Conservation (phyloP, 2,888 invertebrate species). For the Philaethria dido region DNA sequence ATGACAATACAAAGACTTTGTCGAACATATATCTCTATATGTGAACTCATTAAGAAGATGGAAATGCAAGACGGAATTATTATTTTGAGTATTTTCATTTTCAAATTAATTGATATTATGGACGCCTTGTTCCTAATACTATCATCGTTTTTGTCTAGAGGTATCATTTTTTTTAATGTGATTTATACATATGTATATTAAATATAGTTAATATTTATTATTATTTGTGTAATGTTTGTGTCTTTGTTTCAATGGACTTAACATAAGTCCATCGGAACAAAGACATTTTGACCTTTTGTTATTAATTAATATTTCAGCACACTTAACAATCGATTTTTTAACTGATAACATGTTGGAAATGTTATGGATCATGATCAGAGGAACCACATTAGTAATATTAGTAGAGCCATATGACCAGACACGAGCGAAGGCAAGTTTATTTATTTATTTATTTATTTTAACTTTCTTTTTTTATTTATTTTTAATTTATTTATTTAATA, state of each 20-base stretch:
- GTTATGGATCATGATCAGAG: neutral
- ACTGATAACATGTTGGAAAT: neutral
- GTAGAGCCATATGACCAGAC: conserved; percentile 6
- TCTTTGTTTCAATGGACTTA: no score
- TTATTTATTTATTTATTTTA: no score
- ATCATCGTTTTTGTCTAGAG: neutral
- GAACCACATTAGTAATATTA: neutral
- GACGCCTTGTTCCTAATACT: neutral
- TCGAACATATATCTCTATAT: neutral
- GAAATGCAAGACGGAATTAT: neutral
- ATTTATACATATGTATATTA: no score
- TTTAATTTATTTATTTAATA: no score
- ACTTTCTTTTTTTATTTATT: no score
- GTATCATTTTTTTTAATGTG: no score
- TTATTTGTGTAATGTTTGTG: no score
- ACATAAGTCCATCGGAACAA: no score
- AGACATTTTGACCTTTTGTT: no score
- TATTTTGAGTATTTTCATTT: neutral
- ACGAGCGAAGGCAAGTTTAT: neutral
- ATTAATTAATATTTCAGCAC: no score
- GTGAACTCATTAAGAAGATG: neutral
- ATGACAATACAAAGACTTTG: neutral
- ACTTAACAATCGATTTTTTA: neutral
- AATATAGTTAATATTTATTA: no score
- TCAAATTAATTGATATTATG: conserved; percentile 2